Percentiles rank a stretch among this genome's conserved stretches.
Evolutionary conservation across 1,140 invertebrate genomes (phyloP).

Genomic region (Zaprionus ornatus): DNA sequence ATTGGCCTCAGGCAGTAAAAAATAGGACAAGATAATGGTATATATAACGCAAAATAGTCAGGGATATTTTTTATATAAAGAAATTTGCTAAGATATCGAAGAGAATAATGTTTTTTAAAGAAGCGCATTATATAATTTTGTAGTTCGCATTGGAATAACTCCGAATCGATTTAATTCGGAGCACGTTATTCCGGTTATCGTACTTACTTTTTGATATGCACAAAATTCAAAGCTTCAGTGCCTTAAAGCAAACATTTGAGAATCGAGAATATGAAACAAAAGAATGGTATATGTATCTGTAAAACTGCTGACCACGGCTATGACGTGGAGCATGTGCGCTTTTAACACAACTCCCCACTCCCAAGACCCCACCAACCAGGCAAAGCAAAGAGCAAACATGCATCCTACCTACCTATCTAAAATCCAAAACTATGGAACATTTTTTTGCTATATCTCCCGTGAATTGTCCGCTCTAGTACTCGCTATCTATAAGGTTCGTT

Average conservation of each 20-base stretch:
- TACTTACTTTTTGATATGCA: conserved; percentile 68
- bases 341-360: conserved; percentile 1
- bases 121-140: conserved; percentile 60
- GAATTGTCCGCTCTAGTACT: conserved; percentile 27
- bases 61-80: conserved; percentile 78
- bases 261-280: conserved; percentile 41
- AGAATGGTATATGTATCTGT: conserved; percentile 21
- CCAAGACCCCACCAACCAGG: background rate
- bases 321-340: conserved; percentile 41
- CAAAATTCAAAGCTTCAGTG: conserved; percentile 82
- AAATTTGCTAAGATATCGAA: conserved; percentile 57
- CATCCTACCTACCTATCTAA: background rate
- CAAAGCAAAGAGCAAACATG: background rate
- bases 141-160: conserved; percentile 44
- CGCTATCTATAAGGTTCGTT: conserved; percentile 11
- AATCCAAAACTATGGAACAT: conserved; percentile 9
- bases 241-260: conserved; percentile 71
- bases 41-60: conserved; percentile 68
- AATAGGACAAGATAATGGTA: conserved; percentile 31
- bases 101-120: conserved; percentile 40
- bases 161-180: conserved; percentile 6
- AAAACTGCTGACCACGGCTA: conserved; percentile 43
- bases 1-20: conserved; percentile 70
- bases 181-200: conserved; percentile 30
- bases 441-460: conserved; percentile 3